These are phyloP conservation scores for Calephelis nemesis DNA, from an alignment of 1,140 invertebrate species.

Conservation along the genomic window DNA sequence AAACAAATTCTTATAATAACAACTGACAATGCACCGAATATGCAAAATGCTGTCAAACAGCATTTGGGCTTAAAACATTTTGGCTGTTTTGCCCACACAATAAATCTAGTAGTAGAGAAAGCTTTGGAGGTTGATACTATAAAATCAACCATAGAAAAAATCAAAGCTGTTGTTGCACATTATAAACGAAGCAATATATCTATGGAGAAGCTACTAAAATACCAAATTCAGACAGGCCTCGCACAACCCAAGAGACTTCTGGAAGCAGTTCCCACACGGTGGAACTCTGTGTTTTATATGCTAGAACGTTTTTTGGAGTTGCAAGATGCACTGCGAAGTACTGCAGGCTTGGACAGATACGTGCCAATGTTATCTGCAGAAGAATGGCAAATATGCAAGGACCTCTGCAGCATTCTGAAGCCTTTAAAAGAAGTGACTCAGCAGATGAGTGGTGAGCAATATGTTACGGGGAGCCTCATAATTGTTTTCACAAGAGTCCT, in stretches of 20 bases:
- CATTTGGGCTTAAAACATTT: constrained; percentile 18
- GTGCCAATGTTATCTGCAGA: constrained; percentile 8
- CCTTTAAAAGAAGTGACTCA: constrained; percentile 26
- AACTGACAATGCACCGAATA: constrained; percentile 15
- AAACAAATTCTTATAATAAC: constrained; percentile 22
- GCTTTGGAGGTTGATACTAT: constrained; percentile 1
- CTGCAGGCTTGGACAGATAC: not conserved
- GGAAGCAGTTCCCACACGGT: constrained; percentile 26
- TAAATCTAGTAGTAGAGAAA: too few species aligned
- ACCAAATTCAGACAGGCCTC: constrained; percentile 33
- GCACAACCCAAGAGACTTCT: constrained; percentile 37
- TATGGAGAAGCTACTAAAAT: constrained; percentile 21
- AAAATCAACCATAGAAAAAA: constrained; percentile 21
- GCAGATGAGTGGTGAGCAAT: constrained; percentile 23
- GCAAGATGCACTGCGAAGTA: constrained; percentile 16
- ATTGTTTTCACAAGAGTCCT: constrained; percentile 17
- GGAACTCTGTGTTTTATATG: constrained; percentile 28
- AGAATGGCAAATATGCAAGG: constrained; percentile 24
- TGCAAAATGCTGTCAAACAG: constrained; percentile 13
- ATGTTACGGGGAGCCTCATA: constrained; percentile 23
- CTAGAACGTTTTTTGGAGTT: constrained; percentile 25
- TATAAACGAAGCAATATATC: constrained; percentile 26
- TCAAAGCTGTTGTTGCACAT: constrained; percentile 28
- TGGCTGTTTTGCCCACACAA: constrained; percentile 42
- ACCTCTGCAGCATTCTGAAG: constrained; percentile 23